Evolutionary conservation across 1,140 invertebrate species (phyloP).

Genomic region (Pseudoatta argentina): DNA sequence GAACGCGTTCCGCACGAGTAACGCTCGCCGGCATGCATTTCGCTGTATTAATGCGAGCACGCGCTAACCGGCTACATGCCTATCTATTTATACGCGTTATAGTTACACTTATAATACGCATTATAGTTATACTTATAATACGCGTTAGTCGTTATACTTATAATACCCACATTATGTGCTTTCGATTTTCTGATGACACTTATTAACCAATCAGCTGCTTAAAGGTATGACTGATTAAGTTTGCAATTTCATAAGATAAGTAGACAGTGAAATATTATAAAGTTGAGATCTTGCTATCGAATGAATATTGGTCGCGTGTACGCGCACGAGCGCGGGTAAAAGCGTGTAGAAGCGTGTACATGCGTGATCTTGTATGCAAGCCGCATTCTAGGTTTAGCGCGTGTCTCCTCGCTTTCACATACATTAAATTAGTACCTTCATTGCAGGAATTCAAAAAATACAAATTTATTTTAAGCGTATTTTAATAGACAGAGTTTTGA

Average conservation of each 20-base stretch:
- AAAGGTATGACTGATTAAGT: neutral
- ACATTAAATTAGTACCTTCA: constrained; percentile 42
- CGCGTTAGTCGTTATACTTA: no score
- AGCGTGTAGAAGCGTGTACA: neutral
- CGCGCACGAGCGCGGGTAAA: constrained; percentile 64
- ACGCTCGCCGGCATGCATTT: constrained; percentile 37
- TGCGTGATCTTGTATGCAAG: constrained; percentile 80
- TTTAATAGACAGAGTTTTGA: neutral
- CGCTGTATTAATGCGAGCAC: constrained; percentile 46
- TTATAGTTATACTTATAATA: no score
- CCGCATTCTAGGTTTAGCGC: constrained; percentile 80
- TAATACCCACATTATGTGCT: no score
- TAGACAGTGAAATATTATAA: constrained; percentile 7
- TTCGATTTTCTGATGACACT: neutral
- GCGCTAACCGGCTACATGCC: constrained; percentile 33
- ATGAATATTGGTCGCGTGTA: constrained; percentile 58
- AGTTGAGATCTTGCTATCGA: neutral
- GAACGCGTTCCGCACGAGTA: constrained; percentile 66
- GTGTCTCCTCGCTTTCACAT: constrained; percentile 79
- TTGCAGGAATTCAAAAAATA: neutral
- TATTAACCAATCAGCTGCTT: neutral
- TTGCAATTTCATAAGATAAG: constrained; percentile 1
- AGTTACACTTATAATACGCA: no score
- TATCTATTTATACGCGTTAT: constrained; percentile 15
- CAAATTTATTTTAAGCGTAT: neutral